These are phyloP conservation scores for Myxocyprinus asiaticus DNA, from an alignment of 2,113 vertebrate genomes.

Conservation along the genomic window DNA sequence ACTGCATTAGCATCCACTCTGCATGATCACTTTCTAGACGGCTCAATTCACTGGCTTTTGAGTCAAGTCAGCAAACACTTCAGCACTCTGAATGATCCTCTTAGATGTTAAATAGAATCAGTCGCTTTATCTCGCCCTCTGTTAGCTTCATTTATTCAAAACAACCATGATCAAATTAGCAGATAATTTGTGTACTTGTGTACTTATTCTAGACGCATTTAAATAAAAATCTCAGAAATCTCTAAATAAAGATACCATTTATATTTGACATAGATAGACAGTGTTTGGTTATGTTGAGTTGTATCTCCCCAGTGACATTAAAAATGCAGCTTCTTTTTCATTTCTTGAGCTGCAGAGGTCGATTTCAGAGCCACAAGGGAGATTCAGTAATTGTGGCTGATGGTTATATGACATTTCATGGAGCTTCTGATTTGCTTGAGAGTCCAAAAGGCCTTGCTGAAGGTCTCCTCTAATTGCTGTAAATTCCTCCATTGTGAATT, in stretches of 20 bases:
- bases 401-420: slow-evolving; percentile 47
- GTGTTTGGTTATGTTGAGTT: background rate
- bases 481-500: slow-evolving; percentile 50
- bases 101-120: slow-evolving; percentile 20
- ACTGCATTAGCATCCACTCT: background rate
- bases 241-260: background rate
- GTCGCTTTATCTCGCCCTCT: slow-evolving; percentile 16
- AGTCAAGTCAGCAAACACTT: slow-evolving; percentile 35
- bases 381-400: slow-evolving; percentile 34
- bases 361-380: slow-evolving; percentile 12
- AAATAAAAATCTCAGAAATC: slow-evolving; percentile 13
- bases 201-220: no score
- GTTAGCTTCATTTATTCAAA: background rate
- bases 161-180: slow-evolving; percentile 14
- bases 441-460: slow-evolving; percentile 2
- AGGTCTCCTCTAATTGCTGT: slow-evolving; percentile 61
- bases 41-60: slow-evolving; percentile 27
- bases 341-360: background rate
- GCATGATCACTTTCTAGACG: background rate
- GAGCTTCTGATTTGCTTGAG: slow-evolving; percentile 56
- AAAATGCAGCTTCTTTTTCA: slow-evolving; percentile 7
- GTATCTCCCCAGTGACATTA: slow-evolving; percentile 5
- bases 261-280: background rate
- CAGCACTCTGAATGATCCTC: slow-evolving; percentile 9
- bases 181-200: no score